phyloP scores from a whole-genome alignment of 2,113 vertebrate species.

The Sander vitreus region DNA sequence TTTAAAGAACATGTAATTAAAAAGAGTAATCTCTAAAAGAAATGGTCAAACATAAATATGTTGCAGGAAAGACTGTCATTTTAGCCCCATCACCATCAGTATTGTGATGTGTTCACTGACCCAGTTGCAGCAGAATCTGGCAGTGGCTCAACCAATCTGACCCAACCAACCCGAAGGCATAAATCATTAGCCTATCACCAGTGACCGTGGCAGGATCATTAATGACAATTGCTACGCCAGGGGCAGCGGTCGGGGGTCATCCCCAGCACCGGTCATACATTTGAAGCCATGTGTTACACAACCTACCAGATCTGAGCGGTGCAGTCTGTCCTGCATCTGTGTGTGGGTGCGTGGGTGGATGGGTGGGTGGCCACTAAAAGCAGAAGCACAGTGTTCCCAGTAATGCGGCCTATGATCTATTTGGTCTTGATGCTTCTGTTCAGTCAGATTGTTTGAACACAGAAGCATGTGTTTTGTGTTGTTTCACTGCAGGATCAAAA shows the following conservation, averaged over 20 bases:
- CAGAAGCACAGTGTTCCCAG: too few species aligned
- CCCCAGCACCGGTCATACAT: conserved; percentile 5
- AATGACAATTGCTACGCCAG: conserved; percentile 57
- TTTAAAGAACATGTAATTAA: neutral
- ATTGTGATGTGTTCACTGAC: conserved; percentile 44
- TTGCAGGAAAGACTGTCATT: neutral
- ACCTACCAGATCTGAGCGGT: conserved; percentile 39
- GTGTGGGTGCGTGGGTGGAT: too few species aligned
- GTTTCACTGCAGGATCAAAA: neutral
- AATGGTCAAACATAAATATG: neutral
- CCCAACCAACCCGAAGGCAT: conserved; percentile 37
- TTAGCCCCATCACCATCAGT: neutral
- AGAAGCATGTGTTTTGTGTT: neutral
- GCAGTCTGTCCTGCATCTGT: conserved; percentile 49
- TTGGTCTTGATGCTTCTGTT: conserved; percentile 16
- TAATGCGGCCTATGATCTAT: conserved; percentile 10
- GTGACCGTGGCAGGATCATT: conserved; percentile 71
- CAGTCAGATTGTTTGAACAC: neutral
- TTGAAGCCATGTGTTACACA: conserved; percentile 59
- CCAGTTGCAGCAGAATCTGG: conserved; percentile 60
- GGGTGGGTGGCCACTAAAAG: too few species aligned
- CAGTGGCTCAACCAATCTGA: conserved; percentile 30
- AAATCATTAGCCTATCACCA: conserved; percentile 68
- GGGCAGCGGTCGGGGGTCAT: conserved; percentile 53
- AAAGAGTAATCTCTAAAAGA: neutral